Conservation (phyloP, 2,113 vertebrate genomes). For the Hemiscyllium ocellatum region DNA sequence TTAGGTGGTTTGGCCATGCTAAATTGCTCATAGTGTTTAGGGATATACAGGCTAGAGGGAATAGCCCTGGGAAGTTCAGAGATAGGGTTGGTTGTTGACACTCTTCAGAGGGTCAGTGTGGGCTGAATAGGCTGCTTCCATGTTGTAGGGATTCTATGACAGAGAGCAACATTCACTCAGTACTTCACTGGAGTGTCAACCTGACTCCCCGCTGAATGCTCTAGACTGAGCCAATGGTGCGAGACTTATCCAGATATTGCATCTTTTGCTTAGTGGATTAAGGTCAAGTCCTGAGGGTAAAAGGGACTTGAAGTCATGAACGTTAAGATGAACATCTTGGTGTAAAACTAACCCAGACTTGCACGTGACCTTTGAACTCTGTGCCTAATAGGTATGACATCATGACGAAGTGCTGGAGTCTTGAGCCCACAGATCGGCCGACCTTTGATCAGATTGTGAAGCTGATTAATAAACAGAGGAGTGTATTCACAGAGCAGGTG, state of each 20-base stretch:
- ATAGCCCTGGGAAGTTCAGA: too few species aligned
- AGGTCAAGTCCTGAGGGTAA: background rate
- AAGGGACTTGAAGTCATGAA: background rate
- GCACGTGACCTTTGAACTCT: background rate
- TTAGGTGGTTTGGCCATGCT: too few species aligned
- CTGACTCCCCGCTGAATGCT: background rate
- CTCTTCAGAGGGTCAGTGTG: too few species aligned
- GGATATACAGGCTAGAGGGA: too few species aligned
- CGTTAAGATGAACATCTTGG: background rate
- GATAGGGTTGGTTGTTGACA: too few species aligned
- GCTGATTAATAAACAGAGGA: slow-evolving; percentile 71
- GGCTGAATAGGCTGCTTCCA: too few species aligned
- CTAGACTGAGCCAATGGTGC: background rate
- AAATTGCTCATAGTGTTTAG: too few species aligned
- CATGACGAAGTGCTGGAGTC: slow-evolving; percentile 89
- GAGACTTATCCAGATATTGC: background rate
- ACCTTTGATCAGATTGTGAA: slow-evolving; percentile 76
- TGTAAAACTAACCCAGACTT: background rate
- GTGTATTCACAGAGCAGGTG: slow-evolving; percentile 55
- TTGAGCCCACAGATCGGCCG: slow-evolving; percentile 77
- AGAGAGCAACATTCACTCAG: background rate
- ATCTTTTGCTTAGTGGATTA: background rate
- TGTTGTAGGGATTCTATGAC: too few species aligned
- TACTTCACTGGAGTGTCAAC: background rate
- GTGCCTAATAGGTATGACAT: slow-evolving; percentile 67